Evolutionary conservation across 2,113 vertebrate species (phyloP), one percentile per base, ranked within the genome.

Genomic region (Gallinago undulata): DNA sequence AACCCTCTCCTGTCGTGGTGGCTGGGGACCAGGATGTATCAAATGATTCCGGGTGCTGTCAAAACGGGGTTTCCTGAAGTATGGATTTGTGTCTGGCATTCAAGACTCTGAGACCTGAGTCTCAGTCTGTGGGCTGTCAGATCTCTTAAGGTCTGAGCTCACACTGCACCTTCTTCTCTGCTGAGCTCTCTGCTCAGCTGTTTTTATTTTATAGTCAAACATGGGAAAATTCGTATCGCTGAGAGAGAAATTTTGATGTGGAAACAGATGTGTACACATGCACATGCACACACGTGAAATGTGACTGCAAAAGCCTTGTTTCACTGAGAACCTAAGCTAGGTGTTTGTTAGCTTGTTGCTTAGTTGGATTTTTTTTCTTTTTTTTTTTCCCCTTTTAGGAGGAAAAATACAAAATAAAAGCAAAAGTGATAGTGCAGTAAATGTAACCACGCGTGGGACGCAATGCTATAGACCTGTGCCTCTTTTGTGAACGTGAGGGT

Each of bases 151-250:
- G 24, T 4, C 39, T 76, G 70, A 66, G 39, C 35, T 76, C 50
- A 17, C 12, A 0, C 8, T 10, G 16, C 39, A 39, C 16, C 67
- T 59, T 53, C 19, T 63, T 12, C n/a, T 13, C 7, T 11, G 31
- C 47, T 4, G 10, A 69, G n/a, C 22, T 47, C n/a, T 25, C 31
- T 37, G 56, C 74, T 85, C 35, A 31, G 27, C 37, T 80, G 62
- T 48, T 63, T 27, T 24, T 12, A 6, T 80, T 66, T 55, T 30
- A n/a, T 19, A 21, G 27, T 24, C 22, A 74, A 56, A 14, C 21
- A 45, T 69, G 31, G 22, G 31, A 69, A 73, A 53, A 62, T 24
- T 11, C 0, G 0, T 9, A 1, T 25, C 24, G 3, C 21, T 6
- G 28, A 41, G 33, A 47, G 14, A 37, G 16, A 53, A 1, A 6